Conservation (phyloP, 2,113 vertebrate species). For the human (Homo sapiens) region GRCh38 chr5:60580501-60581000, state of each 20-base stretch:
- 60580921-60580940: neutral
- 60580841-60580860: neutral
- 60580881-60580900: neutral
- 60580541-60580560: neutral
- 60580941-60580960: neutral
- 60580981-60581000: neutral
- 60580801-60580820: neutral
- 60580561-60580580: neutral
- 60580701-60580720: neutral
- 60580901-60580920: neutral
- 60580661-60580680: neutral
- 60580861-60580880: neutral
- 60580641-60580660: neutral
- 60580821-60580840: neutral
- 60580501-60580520: neutral
- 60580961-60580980: neutral
- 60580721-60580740: neutral
- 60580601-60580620: neutral
- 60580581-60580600: neutral
- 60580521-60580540: neutral
- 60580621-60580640: neutral
- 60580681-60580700: neutral
- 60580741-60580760: neutral
- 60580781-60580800: neutral
- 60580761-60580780: neutral